Evolutionary conservation across 1,140 invertebrate genomes (phyloP).

Genomic region (Lepidotrigona ventralis): DNA sequence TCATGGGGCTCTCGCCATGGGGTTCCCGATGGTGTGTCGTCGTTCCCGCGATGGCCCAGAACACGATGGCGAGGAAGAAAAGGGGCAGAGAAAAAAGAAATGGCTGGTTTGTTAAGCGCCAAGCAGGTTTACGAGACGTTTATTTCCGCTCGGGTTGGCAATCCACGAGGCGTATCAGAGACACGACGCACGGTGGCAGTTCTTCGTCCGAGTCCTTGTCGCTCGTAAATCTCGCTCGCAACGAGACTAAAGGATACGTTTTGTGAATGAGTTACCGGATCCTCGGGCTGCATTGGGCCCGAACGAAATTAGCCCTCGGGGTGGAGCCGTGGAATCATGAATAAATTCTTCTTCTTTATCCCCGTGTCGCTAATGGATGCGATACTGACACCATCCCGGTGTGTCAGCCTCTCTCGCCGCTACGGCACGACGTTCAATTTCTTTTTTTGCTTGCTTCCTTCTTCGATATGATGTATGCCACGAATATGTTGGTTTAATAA

Average conservation of each 20-base stretch:
- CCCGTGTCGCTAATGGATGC: constrained; percentile 8
- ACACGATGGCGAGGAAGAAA: not conserved
- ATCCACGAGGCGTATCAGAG: constrained; percentile 58
- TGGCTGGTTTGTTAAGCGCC: constrained; percentile 32
- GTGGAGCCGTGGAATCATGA: not conserved
- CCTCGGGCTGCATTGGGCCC: constrained; percentile 17
- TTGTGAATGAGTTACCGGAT: constrained; percentile 53
- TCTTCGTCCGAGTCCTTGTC: constrained; percentile 49
- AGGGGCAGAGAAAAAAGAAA: not conserved
- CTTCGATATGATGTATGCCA: not conserved
- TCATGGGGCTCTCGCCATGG: not conserved
- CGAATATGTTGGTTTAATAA: constrained; percentile 2
- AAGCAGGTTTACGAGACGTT: constrained; percentile 67
- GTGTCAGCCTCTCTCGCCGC: not conserved
- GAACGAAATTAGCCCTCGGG: constrained; percentile 26
- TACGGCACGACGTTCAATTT: not conserved
- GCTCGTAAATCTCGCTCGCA: constrained; percentile 60
- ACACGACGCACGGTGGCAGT: constrained; percentile 53
- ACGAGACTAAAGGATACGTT: constrained; percentile 50
- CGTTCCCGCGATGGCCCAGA: not conserved
- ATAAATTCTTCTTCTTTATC: constrained; percentile 20
- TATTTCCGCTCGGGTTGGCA: constrained; percentile 67
- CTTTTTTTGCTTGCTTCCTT: not conserved
- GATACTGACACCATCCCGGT: not conserved
- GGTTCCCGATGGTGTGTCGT: constrained; percentile 25